Base-by-base conservation (phyloP, 2,888 invertebrate genomes). In the Perdita meconis region DNA sequence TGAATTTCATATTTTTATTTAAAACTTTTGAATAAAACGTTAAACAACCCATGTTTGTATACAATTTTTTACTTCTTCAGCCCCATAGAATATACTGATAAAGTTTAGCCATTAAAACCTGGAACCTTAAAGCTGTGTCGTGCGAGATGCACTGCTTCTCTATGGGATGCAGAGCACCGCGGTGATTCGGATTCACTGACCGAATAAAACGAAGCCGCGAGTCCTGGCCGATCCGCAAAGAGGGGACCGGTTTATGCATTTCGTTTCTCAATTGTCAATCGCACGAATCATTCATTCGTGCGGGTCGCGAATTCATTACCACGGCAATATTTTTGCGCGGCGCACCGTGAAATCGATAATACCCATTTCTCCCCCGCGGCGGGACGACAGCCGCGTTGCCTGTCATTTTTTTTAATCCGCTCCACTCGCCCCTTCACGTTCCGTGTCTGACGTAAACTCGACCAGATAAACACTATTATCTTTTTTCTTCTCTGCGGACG, bases 301-400 rank as follows among this genome's bases (percentile, higher is more conserved):
- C 12, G 0, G 16, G 12, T n/a, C 44, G 10, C 12, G 36, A 56
- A 56, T 66, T 47, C 65, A 56, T 56, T 66, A 47, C 16, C 1
- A 1, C 36, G 5, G 24, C 38, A 26, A 67, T 67, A 67, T 67
- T 67, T 66, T 44, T 30, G 50, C 50, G 26, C 51, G 38, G 4
- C 6, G 13, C 10, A n/a, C 47, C 66, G 47, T 38, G 63, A 19
- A 50, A 57, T 67, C 47, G 66, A 67, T 57, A 57, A 67, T 67
- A 40, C 36, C 42, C 34, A 26, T 36, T 64, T n/a, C 30, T 8
- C 36, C 12, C 13, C 6, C 26, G n/a, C n/a, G 30, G 10, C 22
- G 10, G 22, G 36, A 13, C 38, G 13, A 38, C 55, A 30, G 2
- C 10, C 5, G 5, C 4, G 10, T 8, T 36, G 44, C 36, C 36